Evolutionary conservation across 2,888 invertebrate species (phyloP).

Genomic region (Amorpha juglandis): DNA sequence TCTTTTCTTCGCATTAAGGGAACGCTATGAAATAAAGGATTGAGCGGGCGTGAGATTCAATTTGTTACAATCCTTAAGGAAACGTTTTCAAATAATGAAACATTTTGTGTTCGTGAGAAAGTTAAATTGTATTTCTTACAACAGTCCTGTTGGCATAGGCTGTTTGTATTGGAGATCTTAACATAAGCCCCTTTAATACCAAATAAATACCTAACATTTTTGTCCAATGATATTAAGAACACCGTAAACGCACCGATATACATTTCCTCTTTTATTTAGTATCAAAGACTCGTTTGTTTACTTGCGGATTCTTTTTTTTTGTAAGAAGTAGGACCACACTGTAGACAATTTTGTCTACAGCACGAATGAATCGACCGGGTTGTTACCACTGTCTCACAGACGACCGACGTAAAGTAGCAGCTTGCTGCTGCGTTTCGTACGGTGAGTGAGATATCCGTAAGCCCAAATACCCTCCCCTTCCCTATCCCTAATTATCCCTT

Average conservation of each 20-base stretch:
- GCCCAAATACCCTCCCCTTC: too few species aligned
- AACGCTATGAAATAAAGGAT: constrained; percentile 76
- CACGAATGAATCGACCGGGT: too few species aligned
- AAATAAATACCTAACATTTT: constrained; percentile 54
- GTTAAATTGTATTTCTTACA: constrained; percentile 79
- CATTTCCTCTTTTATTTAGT: not conserved
- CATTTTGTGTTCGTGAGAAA: constrained; percentile 71
- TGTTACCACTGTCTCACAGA: too few species aligned
- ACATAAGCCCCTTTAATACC: constrained; percentile 59
- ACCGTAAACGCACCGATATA: not conserved
- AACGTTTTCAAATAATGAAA: constrained; percentile 76
- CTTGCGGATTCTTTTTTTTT: too few species aligned
- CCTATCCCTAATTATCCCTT: too few species aligned
- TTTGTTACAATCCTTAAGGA: constrained; percentile 77
- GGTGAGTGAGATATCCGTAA: too few species aligned
- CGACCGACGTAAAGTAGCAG: too few species aligned
- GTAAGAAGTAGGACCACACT: too few species aligned
- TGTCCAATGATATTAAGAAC: constrained; percentile 28
- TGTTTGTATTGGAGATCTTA: constrained; percentile 63
- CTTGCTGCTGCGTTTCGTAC: too few species aligned
- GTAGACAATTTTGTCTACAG: too few species aligned
- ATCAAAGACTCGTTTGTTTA: not conserved
- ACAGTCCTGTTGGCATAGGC: constrained; percentile 57
- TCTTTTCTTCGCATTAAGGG: constrained; percentile 69
- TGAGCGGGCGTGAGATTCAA: constrained; percentile 77